These are phyloP conservation scores for Syngnathus acus DNA, from an alignment of 2,797 vertebrate species.

Conservation along the genomic window DNA sequence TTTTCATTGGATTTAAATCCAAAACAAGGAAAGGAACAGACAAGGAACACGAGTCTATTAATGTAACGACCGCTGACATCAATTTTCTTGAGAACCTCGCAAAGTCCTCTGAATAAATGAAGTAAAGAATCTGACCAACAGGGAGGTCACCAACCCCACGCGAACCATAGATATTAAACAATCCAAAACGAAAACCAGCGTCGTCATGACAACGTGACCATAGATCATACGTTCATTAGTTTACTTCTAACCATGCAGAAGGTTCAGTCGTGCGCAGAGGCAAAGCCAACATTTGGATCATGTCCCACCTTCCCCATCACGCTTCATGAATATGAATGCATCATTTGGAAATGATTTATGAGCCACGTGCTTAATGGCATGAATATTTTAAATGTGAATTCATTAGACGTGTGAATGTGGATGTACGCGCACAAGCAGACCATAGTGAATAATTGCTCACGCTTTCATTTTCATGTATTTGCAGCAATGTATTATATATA, in stretches of 20 bases:
- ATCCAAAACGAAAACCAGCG: background rate
- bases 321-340: slow-evolving; percentile 2
- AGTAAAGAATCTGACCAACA: too few species aligned
- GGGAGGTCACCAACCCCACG: background rate
- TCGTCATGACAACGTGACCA: background rate
- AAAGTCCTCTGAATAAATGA: too few species aligned
- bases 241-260: background rate
- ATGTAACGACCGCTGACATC: too few species aligned
- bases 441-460: background rate
- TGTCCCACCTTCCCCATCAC: background rate
- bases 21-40: too few species aligned
- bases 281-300: background rate
- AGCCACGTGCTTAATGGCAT: background rate
- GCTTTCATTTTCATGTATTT: background rate
- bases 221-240: background rate
- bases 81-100: too few species aligned
- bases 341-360: slow-evolving; percentile 7
- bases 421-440: background rate
- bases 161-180: background rate
- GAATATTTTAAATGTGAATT: slow-evolving; percentile 5
- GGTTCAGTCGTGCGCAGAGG: background rate
- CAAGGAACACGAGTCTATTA: too few species aligned
- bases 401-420: background rate
- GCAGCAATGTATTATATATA: background rate
- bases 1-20: too few species aligned